Conservation (phyloP, 2,888 invertebrate species). For the Maniola hyperantus region DNA sequence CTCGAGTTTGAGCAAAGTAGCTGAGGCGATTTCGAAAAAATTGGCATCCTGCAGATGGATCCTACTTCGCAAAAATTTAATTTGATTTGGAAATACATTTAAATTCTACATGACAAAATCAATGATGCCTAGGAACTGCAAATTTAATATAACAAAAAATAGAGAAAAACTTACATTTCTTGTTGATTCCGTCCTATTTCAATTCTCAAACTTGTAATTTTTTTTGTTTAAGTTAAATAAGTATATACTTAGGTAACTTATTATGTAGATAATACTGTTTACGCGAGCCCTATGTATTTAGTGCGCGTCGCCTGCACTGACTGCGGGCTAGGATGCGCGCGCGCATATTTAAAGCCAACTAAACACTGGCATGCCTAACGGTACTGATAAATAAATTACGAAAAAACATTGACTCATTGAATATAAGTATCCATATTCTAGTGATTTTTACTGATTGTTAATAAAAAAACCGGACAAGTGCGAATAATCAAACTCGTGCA, state of each 20-base stretch:
- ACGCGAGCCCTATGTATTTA: not conserved
- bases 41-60: too few species aligned
- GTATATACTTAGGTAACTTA: not conserved
- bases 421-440: not conserved
- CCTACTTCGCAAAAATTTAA: too few species aligned
- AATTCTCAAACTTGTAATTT: not conserved
- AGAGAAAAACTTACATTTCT: not conserved
- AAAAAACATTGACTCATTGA: not conserved
- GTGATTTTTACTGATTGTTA: too few species aligned
- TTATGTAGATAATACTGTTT: not conserved
- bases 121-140: too few species aligned
- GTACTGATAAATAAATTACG: slow-evolving; percentile 1
- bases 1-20: too few species aligned
- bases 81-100: too few species aligned
- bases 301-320: not conserved
- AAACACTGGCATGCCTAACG: not conserved
- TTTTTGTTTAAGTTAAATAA: not conserved
- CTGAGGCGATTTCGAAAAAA: too few species aligned
- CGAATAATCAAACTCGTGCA: too few species aligned
- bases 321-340: slow-evolving; percentile 2
- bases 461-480: too few species aligned
- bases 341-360: slow-evolving; percentile 7
- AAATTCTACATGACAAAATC: too few species aligned
- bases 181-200: not conserved
- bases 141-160: not conserved